phyloP scores from a whole-genome alignment of 1,140 invertebrate species.

The Calephelis virginiensis region DNA sequence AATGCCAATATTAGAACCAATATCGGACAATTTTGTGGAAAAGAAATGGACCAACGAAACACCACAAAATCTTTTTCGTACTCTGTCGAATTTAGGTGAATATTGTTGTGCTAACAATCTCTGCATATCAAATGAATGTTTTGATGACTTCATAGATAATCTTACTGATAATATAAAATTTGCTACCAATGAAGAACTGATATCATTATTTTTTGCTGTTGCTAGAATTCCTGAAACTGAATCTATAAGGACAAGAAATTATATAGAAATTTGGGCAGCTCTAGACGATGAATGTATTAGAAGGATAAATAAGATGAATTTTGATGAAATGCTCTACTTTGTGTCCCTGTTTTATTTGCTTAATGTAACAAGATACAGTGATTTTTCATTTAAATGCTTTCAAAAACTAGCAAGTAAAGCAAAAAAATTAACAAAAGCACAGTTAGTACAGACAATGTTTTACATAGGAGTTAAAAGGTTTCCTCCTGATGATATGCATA shows the following conservation, averaged over 20 bases:
- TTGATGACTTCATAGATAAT: constrained; percentile 68
- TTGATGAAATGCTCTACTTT: constrained; percentile 69
- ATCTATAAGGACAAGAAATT: constrained; percentile 70
- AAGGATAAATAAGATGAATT: constrained; percentile 56
- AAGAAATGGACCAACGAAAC: constrained; percentile 49
- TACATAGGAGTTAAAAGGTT: constrained; percentile 72
- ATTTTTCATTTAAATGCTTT: constrained; percentile 71
- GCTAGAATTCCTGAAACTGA: constrained; percentile 61
- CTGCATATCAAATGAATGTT: constrained; percentile 57
- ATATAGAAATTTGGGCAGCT: constrained; percentile 78
- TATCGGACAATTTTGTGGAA: constrained; percentile 39
- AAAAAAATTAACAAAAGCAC: constrained; percentile 64
- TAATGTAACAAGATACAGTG: constrained; percentile 50
- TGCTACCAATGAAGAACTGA: constrained; percentile 69
- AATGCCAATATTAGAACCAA: constrained; percentile 31
- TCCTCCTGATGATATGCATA: constrained; percentile 75
- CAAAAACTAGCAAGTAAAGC: constrained; percentile 74
- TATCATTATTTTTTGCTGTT: constrained; percentile 61
- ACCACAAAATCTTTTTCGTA: constrained; percentile 48
- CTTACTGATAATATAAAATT: constrained; percentile 69
- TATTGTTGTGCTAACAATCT: constrained; percentile 64
- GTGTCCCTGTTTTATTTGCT: constrained; percentile 77
- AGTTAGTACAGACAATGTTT: constrained; percentile 79
- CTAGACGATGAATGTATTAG: constrained; percentile 79
- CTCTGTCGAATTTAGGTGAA: constrained; percentile 56